Evolutionary conservation across 2,888 invertebrate genomes (phyloP).

Genomic region (Dioctria rufipes): DNA sequence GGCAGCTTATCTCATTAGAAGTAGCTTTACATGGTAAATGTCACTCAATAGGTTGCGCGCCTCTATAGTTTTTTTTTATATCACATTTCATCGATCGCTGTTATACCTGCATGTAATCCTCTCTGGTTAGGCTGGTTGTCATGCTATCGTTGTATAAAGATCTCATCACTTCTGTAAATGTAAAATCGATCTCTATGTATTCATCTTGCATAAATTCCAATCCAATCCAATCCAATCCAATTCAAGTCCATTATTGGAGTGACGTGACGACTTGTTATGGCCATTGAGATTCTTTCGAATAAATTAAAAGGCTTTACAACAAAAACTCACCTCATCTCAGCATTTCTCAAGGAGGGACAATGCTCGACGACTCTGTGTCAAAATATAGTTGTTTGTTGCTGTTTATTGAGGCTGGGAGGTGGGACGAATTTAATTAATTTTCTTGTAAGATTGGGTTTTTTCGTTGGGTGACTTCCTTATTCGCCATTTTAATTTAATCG

Average conservation of each 20-base stretch:
- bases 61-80: not conserved
- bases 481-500: not conserved
- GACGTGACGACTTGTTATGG: not conserved
- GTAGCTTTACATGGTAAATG: slow-evolving; percentile 53
- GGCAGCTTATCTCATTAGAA: slow-evolving; percentile 59
- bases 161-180: not conserved
- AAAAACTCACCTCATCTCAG: too few relatives aligned
- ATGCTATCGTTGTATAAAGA: not conserved
- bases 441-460: not conserved
- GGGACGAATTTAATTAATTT: slow-evolving; percentile 20
- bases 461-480: slow-evolving; percentile 7
- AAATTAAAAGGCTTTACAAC: not conserved
- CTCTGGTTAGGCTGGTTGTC: not conserved
- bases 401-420: not conserved
- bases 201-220: not conserved
- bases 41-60: not conserved
- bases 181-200: not conserved
- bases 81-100: not conserved
- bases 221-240: too few relatives aligned
- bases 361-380: slow-evolving; percentile 2
- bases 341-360: not conserved
- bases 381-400: not conserved
- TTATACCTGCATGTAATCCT: slow-evolving; percentile 3
- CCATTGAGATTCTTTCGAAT: not conserved
- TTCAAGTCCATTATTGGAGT: not conserved